Base-by-base conservation (phyloP, 2,797 vertebrate species). In the Anguilla marmorata region DNA sequence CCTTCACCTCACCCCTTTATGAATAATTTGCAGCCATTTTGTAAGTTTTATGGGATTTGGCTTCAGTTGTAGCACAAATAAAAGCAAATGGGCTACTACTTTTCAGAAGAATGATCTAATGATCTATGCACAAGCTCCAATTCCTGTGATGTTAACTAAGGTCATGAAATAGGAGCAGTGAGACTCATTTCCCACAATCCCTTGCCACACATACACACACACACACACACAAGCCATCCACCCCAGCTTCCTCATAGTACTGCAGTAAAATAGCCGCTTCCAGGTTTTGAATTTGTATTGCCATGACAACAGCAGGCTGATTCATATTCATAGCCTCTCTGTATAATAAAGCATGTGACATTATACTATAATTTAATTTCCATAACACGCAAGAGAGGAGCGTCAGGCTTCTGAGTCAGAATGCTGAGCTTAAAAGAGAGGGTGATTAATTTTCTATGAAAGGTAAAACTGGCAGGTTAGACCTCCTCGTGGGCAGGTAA, bases 201-300 rank as follows among this genome's bases (percentile, higher is more conserved):
- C 93, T 92, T 91, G 33, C 88, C 92, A 94, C 95, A 89, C 30
- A 37, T 3, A 14, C 30, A 41, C 79, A 21, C 37, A 24, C 76
- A 45, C 19, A 24, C 76, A 41, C 33, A 79, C 41, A 79, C 74
- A 41, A 9, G 24, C 66, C 72, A 74, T 8, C 27, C 33, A 41
- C 33, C 74, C 95, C 95, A 96, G 95, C 95, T 96, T 41, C 95
- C 95, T 96, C 93, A 90, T 94, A 94, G 93, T 92, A 79, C 95
- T 95, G 94, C 93, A 93, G 96, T 94, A 96, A 96, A 96, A 95
- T 96, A 96, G 95, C 95, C 96, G 95, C 94, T 92, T 90, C 91
- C 94, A 94, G 91, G 93, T 95, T 96, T 95, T 94, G 94, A 94
- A 94, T 95, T 94, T 93, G 92, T 63, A 95, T 96, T 96, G 94